These are phyloP conservation scores for Lathamus discolor DNA, from an alignment of 2,113 vertebrate species.

Conservation along the genomic window DNA sequence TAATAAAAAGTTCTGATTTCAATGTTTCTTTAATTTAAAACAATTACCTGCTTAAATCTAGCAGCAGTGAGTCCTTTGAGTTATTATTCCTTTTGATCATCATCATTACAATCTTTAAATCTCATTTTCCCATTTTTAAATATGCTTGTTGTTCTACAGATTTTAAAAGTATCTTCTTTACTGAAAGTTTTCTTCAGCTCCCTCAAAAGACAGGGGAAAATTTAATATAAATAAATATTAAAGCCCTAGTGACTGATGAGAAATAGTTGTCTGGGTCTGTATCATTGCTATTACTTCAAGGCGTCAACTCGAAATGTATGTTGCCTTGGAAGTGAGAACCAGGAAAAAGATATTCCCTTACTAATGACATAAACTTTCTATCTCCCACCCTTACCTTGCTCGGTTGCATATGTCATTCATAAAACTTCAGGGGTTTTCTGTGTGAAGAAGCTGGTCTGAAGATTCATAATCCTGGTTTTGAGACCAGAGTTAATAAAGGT, in stretches of 20 bases:
- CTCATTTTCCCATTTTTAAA: not conserved
- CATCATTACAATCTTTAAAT: not conserved
- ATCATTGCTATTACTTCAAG: not conserved
- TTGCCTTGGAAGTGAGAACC: not conserved
- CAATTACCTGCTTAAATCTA: not conserved
- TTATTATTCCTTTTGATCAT: not conserved
- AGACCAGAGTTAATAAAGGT: not conserved
- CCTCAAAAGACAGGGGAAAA: not conserved
- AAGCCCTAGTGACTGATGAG: not conserved
- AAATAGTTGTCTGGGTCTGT: not conserved
- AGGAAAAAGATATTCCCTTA: not conserved
- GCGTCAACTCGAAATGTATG: not conserved
- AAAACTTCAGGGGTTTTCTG: not conserved
- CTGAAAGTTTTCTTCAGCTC: not conserved
- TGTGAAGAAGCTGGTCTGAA: not conserved
- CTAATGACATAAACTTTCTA: not conserved
- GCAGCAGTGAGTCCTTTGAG: not conserved
- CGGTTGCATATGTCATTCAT: not conserved
- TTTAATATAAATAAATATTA: not conserved
- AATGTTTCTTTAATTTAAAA: not conserved
- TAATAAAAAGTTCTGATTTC: not conserved
- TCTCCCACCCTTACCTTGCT: not conserved
- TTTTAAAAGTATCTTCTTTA: not conserved
- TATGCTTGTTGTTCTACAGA: not conserved
- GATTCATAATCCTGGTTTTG: not conserved